These are phyloP conservation scores for Telmatherina bonti DNA, from an alignment of 2,797 vertebrate genomes.

Conservation along the genomic window DNA sequence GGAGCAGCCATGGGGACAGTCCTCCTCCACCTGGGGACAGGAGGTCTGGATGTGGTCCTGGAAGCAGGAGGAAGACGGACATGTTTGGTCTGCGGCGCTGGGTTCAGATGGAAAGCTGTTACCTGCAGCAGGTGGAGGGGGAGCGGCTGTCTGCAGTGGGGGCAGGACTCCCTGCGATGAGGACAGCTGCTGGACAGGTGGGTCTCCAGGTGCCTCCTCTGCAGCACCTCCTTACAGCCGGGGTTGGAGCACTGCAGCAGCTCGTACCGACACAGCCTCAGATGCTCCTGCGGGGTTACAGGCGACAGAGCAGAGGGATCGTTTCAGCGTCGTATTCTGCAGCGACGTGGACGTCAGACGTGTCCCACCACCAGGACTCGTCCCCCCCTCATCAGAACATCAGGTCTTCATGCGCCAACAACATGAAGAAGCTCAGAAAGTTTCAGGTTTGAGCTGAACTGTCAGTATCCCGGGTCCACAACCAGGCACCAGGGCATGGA, in stretches of 20 bases:
- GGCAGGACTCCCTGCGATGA: conserved; percentile 75
- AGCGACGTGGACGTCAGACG: no score
- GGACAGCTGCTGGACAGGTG: conserved; percentile 74
- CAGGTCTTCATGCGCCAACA: no score
- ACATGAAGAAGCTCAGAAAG: no score
- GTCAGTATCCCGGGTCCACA: no score
- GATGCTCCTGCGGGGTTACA: conserved; percentile 89
- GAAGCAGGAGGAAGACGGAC: conserved; percentile 1
- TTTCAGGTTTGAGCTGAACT: no score
- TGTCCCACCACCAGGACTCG: no score
- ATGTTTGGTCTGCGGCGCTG: neutral
- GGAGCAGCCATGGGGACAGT: conserved; percentile 87
- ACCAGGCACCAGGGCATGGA: no score
- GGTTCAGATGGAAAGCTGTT: neutral
- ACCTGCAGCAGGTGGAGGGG: conserved; percentile 47
- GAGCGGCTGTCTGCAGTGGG: conserved; percentile 52
- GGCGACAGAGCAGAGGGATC: no score
- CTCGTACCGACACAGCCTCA: conserved; percentile 87
- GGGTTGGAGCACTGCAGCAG: conserved; percentile 81
- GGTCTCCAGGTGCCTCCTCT: conserved; percentile 83
- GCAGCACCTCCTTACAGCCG: conserved; percentile 80
- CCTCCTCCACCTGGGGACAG: conserved; percentile 87
- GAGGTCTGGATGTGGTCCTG: conserved; percentile 85
- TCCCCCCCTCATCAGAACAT: no score
- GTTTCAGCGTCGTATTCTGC: no score